Evolutionary conservation across 2,113 vertebrate genomes (phyloP), one percentile per base, ranked within the genome.

Genomic region (Stictonetta naevosa): DNA sequence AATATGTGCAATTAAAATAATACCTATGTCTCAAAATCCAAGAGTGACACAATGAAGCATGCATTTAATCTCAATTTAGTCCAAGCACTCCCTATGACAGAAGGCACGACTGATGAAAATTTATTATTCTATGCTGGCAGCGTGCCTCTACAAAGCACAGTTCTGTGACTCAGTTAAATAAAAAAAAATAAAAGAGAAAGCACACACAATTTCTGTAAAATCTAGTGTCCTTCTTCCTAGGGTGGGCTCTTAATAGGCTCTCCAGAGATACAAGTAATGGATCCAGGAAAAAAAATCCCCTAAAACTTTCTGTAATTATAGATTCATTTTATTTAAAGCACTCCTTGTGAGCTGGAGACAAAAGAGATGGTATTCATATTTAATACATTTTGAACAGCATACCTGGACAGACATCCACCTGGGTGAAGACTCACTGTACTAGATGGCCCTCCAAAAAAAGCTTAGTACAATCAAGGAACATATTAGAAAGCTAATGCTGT

Each of bases 11-110:
- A 71, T 71, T 87, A 90, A 94, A 95, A 68, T 71, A 78, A 52
- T 3, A 88, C 33, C 88, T 67, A 0, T 23, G 38, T 25, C 76
- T 96, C 77, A 81, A 75, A 93, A 56, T 56, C 28, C 64, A 68
- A 59, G 58, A 90, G 52, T 77, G 76, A 74, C 73, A 81, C 46
- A 88, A 72, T 2, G 7, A 34, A 90, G 76, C 60, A 26, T 1
- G n/a, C 36, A 59, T 68, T 94, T 95, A 74, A 86, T 91, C 81
- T 87, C 59, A 69, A 28, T 91, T 87, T 82, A 79, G 82, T 28
- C 66, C 73, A 72, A 46, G 56, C 40, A 75, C 23, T 88, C 42
- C 33, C 79, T 31, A 8, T 11, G 62, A 79, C 78, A 95, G 72
- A 62, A 91, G 86, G 83, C 86, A 73, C 42, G 62, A 46, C 91